Percentiles rank a stretch among this genome's conserved stretches.
These are phyloP conservation scores for Sminthopsis crassicaudata DNA, from an alignment of 2,113 vertebrate genomes.

Conservation along the genomic window DNA sequence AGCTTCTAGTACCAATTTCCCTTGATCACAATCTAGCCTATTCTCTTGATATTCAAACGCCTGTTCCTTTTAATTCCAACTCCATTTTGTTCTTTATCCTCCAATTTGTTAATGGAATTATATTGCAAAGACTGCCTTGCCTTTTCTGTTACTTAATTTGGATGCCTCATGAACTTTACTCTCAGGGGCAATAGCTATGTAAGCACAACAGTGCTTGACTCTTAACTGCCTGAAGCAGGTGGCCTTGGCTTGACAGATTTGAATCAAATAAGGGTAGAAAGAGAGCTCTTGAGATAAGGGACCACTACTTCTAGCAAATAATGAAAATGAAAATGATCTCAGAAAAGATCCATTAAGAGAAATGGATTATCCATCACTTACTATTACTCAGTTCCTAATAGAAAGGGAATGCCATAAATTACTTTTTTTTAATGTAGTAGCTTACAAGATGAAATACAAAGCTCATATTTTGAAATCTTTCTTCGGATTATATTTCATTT, in stretches of 20 bases:
- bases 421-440: neutral
- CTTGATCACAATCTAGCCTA: neutral
- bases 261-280: neutral
- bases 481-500: neutral
- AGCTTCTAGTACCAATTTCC: neutral
- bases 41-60: neutral
- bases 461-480: neutral
- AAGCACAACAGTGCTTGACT: neutral
- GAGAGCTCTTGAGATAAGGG: neutral
- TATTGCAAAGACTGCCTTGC: neutral
- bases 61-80: neutral
- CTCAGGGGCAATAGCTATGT: neutral
- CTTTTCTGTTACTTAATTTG: neutral
- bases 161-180: neutral
- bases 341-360: neutral
- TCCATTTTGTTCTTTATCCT: neutral
- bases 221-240: neutral
- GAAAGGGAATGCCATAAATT: neutral
- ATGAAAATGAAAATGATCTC: neutral
- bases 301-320: neutral
- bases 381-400: neutral
- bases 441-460: neutral
- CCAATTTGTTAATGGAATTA: neutral
- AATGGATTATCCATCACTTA: conserved; percentile 2
- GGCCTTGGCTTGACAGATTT: neutral